These are phyloP conservation scores for Apotomis turbidana DNA, from an alignment of 2,888 invertebrate genomes.

Conservation along the genomic window DNA sequence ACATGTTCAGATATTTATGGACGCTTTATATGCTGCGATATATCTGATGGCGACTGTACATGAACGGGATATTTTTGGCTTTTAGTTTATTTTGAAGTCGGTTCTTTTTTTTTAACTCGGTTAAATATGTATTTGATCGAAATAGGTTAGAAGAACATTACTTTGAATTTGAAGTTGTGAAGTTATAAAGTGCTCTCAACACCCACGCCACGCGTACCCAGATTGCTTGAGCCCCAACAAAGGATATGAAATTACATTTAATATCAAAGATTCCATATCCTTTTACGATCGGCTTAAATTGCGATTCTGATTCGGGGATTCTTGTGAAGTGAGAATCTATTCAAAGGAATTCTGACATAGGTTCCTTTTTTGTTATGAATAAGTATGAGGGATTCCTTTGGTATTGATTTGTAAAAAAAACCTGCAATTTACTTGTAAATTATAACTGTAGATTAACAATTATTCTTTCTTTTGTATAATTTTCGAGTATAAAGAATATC, in stretches of 20 bases:
- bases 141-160: too few species aligned
- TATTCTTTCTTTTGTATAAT: too few species aligned
- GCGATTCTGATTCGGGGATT: conserved; percentile 27
- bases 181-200: conserved; percentile 10
- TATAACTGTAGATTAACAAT: too few species aligned
- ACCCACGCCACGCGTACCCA: conserved; percentile 30
- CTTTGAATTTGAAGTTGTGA: neutral
- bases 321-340: conserved; percentile 31
- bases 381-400: neutral
- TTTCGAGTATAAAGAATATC: too few species aligned
- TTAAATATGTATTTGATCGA: too few species aligned
- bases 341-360: conserved; percentile 22
- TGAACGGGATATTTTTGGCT: too few species aligned
- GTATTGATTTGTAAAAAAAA: conserved; percentile 16
- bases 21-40: too few species aligned
- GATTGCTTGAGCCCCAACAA: conserved; percentile 43
- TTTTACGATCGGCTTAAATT: conserved; percentile 39
- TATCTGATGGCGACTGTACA: too few species aligned
- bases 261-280: conserved; percentile 49
- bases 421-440: neutral
- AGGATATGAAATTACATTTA: conserved; percentile 48
- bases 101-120: too few species aligned
- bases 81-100: too few species aligned
- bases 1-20: too few species aligned
- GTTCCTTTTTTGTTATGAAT: conserved; percentile 1